These are phyloP conservation scores for Caenorhabditis doughertyi DNA, from an alignment of 2,888 invertebrate species.

Conservation along the genomic window DNA sequence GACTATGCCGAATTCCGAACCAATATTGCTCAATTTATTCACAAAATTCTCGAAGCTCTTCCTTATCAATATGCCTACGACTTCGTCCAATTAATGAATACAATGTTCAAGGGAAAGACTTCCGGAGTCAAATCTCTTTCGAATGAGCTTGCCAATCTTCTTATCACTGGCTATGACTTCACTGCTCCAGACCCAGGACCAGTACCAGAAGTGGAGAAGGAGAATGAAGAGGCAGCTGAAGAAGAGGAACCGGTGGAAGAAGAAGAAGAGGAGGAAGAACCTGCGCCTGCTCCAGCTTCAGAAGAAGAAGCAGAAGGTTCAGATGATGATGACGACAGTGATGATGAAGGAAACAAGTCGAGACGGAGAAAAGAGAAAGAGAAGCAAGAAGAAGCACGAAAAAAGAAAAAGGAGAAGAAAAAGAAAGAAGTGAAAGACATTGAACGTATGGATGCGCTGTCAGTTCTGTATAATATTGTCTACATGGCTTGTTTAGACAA, in stretches of 20 bases:
- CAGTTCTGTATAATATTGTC: slow-evolving; percentile 41
- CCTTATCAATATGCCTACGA: slow-evolving; percentile 56
- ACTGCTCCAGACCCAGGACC: slow-evolving; percentile 49
- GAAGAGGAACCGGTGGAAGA: too few species aligned
- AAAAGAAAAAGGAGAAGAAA: neutral
- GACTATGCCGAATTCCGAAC: slow-evolving; percentile 57
- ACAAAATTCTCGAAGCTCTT: slow-evolving; percentile 28
- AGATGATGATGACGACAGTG: too few species aligned
- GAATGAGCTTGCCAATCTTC: slow-evolving; percentile 36
- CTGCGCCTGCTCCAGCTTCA: too few species aligned
- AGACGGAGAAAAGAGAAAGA: too few species aligned
- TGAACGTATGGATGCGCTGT: slow-evolving; percentile 3
- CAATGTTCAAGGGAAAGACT: slow-evolving; percentile 9
- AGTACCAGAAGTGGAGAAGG: slow-evolving; percentile 21
- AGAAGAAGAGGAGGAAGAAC: too few species aligned
- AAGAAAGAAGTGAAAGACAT: neutral
- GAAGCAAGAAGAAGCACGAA: slow-evolving; percentile 27
- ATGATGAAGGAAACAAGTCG: too few species aligned
- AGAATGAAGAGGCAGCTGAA: too few species aligned
- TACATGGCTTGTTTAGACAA: slow-evolving; percentile 55
- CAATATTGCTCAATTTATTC: slow-evolving; percentile 29
- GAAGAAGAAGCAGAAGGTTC: too few species aligned
- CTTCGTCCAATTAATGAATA: slow-evolving; percentile 54
- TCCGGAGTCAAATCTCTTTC: slow-evolving; percentile 31
- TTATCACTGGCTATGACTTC: slow-evolving; percentile 26